phyloP scores from a whole-genome alignment of 2,888 invertebrate species.

The Eumerus sabulonum region DNA sequence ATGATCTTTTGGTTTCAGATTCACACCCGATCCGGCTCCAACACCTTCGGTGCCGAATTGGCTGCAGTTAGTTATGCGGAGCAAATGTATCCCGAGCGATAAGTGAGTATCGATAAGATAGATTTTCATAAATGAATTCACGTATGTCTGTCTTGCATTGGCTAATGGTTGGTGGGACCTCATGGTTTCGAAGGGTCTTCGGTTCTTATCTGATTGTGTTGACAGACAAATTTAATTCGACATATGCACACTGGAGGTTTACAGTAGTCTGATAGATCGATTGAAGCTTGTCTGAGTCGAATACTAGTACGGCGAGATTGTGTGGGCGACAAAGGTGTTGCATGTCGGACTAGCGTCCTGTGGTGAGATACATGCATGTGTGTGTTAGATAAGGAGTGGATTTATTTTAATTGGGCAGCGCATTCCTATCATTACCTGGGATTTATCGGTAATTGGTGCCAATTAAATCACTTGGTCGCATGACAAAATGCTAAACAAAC shows the following conservation, averaged over 20 bases:
- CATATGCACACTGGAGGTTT: slow-evolving; percentile 21
- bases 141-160: background rate
- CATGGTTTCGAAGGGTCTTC: background rate
- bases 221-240: slow-evolving; percentile 50
- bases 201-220: slow-evolving; percentile 41
- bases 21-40: slow-evolving; percentile 76
- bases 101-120: slow-evolving; percentile 44
- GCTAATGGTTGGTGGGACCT: background rate
- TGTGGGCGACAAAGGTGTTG: background rate
- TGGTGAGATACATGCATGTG: no score
- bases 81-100: slow-evolving; percentile 73
- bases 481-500: no score
- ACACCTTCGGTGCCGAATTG: slow-evolving; percentile 76
- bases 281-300: slow-evolving; percentile 9
- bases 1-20: slow-evolving; percentile 71
- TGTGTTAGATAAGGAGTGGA: background rate
- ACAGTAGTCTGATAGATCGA: slow-evolving; percentile 45
- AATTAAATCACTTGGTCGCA: no score
- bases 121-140: background rate
- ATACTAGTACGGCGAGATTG: background rate
- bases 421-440: background rate
- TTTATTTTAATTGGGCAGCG: slow-evolving; percentile 17
- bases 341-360: slow-evolving; percentile 10
- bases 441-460: background rate
- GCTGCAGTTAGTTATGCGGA: slow-evolving; percentile 78